A percentile compares a stretch with the other conserved stretches of the same genome.
Conservation (phyloP, 2,888 invertebrate species). For the Apotomis capreana region DNA sequence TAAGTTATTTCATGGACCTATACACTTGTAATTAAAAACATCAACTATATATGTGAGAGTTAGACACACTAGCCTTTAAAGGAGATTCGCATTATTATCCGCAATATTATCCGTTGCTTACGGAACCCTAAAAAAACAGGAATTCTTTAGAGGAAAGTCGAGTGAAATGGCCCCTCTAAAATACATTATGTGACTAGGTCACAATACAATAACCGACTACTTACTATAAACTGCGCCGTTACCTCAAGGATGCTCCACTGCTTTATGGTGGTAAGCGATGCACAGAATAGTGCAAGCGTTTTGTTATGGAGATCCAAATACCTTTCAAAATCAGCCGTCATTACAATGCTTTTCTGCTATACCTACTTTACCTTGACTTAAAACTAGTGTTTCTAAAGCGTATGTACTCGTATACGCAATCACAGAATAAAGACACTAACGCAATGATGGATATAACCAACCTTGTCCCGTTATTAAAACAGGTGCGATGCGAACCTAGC, state of each 20-base stretch:
- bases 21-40: too few relatives aligned
- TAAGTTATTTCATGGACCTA: too few relatives aligned
- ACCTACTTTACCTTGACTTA: constrained; percentile 28
- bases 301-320: constrained; percentile 41
- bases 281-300: constrained; percentile 37
- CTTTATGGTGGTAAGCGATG: constrained; percentile 28
- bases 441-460: not conserved
- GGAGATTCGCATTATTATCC: too few relatives aligned
- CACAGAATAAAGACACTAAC: too few relatives aligned
- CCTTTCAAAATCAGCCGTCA: constrained; percentile 29
- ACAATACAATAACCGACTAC: constrained; percentile 5
- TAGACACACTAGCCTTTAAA: too few relatives aligned
- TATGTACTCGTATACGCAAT: constrained; percentile 3
- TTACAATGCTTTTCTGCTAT: constrained; percentile 20
- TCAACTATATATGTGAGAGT: too few relatives aligned
- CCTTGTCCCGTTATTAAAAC: not conserved
- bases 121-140: not conserved
- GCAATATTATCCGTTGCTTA: too few relatives aligned
- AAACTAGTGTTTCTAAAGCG: constrained; percentile 6
- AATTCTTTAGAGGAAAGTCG: not conserved
- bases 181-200: constrained; percentile 25
- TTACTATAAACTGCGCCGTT: constrained; percentile 31
- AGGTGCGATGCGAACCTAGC: too few relatives aligned
- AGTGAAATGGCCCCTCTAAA: constrained; percentile 3
- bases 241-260: constrained; percentile 27